Evolutionary conservation across 2,797 vertebrate species (phyloP).

Genomic region (Crotalus adamanteus): DNA sequence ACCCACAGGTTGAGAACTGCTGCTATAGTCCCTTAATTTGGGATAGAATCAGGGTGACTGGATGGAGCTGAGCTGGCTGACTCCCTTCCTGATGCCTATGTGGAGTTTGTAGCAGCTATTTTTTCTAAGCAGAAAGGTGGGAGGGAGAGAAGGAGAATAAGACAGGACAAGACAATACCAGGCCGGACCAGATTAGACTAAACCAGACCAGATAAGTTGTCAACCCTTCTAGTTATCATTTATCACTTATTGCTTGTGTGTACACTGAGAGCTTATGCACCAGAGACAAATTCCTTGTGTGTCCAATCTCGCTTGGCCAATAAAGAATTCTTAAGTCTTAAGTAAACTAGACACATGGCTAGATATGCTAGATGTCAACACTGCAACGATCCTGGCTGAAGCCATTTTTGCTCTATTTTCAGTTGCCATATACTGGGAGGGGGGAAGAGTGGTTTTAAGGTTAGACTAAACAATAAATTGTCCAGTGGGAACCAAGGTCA

Average conservation of each 20-base stretch:
- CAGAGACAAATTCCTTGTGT: no score
- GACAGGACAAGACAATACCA: background rate
- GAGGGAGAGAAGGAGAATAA: background rate
- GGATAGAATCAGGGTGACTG: background rate
- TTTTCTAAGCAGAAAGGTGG: background rate
- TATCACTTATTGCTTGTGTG: no score
- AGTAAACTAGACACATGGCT: background rate
- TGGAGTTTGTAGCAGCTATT: background rate
- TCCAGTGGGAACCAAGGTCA: no score
- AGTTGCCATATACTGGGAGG: no score
- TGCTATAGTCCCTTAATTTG: background rate
- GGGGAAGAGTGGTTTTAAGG: no score
- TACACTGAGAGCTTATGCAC: no score
- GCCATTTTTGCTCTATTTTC: no score
- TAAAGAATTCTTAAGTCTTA: no score
- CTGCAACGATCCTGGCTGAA: no score
- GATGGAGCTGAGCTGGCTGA: background rate
- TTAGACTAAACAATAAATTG: no score
- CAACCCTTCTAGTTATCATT: background rate
- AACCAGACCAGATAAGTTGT: background rate
- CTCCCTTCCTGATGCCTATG: background rate
- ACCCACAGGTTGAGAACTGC: no score
- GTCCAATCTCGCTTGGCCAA: no score
- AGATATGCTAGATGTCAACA: background rate
- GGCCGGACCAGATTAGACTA: background rate